Evolutionary conservation across 2,888 invertebrate genomes (phyloP).

Genomic region (Agapostemon virescens): DNA sequence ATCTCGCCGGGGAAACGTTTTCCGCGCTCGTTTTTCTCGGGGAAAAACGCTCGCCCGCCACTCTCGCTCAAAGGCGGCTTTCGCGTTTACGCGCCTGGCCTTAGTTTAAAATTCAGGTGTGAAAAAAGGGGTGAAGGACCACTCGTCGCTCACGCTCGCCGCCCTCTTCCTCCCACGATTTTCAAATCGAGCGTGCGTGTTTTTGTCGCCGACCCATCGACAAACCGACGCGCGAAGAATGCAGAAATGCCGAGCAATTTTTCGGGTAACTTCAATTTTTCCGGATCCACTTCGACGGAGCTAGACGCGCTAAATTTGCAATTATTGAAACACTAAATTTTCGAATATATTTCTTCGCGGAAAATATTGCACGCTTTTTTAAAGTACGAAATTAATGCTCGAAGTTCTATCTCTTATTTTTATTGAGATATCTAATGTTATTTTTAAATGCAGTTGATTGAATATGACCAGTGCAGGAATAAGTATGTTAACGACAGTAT

Average conservation of each 20-base stretch:
- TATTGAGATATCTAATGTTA: too few species aligned
- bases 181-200: conserved; percentile 13
- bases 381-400: too few species aligned
- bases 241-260: too few species aligned
- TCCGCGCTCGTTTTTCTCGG: conserved; percentile 60
- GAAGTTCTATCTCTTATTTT: too few species aligned
- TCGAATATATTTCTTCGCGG: too few species aligned
- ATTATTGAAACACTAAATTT: not conserved
- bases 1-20: conserved; percentile 67
- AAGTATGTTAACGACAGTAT: too few species aligned
- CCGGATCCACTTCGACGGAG: not conserved
- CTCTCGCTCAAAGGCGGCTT: conserved; percentile 56
- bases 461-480: too few species aligned
- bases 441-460: too few species aligned
- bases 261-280: not conserved
- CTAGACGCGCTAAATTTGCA: too few species aligned
- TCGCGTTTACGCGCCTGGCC: conserved; percentile 56
- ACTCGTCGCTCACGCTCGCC: conserved; percentile 15
- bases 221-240: not conserved
- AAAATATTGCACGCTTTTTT: too few species aligned
- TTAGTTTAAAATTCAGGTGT: conserved; percentile 61
- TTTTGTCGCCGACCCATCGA: conserved; percentile 5
- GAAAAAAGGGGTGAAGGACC: conserved; percentile 44
- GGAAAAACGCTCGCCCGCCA: conserved; percentile 45
- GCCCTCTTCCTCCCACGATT: not conserved